phyloP scores from a whole-genome alignment of 1,140 invertebrate species.

The Diachasmimorpha longicaudata region DNA sequence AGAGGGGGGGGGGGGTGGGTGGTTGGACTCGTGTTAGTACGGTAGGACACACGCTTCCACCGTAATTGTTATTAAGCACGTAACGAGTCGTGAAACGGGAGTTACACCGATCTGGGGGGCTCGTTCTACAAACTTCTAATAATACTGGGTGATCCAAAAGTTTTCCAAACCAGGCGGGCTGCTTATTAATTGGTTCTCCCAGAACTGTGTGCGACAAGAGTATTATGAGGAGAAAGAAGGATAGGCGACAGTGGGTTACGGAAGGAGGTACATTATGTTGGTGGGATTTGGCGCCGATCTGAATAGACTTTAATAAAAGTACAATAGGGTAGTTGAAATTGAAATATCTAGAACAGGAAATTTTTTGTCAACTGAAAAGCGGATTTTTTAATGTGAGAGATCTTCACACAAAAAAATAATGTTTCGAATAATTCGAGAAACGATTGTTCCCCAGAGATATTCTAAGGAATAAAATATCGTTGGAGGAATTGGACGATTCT shows the following conservation, averaged over 20 bases:
- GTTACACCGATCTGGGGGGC: slow-evolving; percentile 14
- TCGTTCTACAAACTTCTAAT: slow-evolving; percentile 19
- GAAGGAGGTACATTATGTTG: not conserved
- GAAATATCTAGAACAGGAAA: too few species aligned
- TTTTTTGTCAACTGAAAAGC: not conserved
- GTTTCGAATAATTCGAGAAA: too few species aligned
- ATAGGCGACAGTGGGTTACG: not conserved
- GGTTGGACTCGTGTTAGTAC: not conserved
- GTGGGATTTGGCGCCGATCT: slow-evolving; percentile 13
- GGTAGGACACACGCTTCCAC: slow-evolving; percentile 7
- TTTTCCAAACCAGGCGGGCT: slow-evolving; percentile 16
- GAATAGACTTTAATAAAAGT: not conserved
- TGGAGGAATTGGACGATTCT: too few species aligned
- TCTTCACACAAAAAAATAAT: too few species aligned
- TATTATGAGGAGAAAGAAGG: not conserved
- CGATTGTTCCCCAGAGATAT: too few species aligned
- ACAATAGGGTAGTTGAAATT: too few species aligned
- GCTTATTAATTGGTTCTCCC: slow-evolving; percentile 25
- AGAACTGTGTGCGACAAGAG: not conserved
- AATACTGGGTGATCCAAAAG: slow-evolving; percentile 26
- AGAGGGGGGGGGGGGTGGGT: not conserved
- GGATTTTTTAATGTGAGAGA: too few species aligned
- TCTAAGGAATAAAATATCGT: too few species aligned
- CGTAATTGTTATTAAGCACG: slow-evolving; percentile 31
- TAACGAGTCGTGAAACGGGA: slow-evolving; percentile 31